Conservation (phyloP, 2,888 invertebrate species). For the Rhabditophanes sp. region DNA sequence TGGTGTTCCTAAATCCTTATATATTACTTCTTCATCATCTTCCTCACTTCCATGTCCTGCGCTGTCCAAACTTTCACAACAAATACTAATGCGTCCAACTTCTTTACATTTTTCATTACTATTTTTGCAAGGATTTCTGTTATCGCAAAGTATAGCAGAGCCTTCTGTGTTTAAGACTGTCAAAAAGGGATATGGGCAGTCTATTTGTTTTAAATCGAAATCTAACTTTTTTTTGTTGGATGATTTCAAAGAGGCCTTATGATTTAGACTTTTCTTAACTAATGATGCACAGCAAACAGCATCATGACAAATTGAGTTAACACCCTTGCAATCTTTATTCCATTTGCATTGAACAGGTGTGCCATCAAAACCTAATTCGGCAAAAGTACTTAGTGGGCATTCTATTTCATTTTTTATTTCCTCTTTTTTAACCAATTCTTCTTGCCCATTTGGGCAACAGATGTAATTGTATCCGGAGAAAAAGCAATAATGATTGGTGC, state of each 20-base stretch:
- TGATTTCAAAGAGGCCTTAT: no score
- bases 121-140: no score
- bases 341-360: slow-evolving; percentile 10
- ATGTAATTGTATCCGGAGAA: slow-evolving; percentile 42
- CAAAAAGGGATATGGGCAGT: slow-evolving; percentile 11
- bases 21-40: no score
- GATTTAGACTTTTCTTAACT: no score
- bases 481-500: slow-evolving; percentile 31
- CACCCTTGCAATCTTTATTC: no score
- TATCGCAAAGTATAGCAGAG: slow-evolving; percentile 18
- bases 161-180: slow-evolving; percentile 7
- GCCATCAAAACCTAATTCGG: slow-evolving; percentile 13
- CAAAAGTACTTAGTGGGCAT: slow-evolving; percentile 15
- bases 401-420: slow-evolving; percentile 6
- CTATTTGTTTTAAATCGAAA: no score
- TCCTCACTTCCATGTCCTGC: no score
- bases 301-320: no score
- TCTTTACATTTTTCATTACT: slow-evolving; percentile 6
- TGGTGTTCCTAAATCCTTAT: no score
- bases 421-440: slow-evolving; percentile 18
- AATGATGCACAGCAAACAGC: no score
- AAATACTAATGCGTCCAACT: slow-evolving; percentile 21
- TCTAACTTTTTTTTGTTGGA: no score
- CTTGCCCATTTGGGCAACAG: slow-evolving; percentile 37
- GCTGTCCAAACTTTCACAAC: slow-evolving; percentile 19